phyloP scores from a whole-genome alignment of 2,888 invertebrate species.

The Campaea margaritaria region DNA sequence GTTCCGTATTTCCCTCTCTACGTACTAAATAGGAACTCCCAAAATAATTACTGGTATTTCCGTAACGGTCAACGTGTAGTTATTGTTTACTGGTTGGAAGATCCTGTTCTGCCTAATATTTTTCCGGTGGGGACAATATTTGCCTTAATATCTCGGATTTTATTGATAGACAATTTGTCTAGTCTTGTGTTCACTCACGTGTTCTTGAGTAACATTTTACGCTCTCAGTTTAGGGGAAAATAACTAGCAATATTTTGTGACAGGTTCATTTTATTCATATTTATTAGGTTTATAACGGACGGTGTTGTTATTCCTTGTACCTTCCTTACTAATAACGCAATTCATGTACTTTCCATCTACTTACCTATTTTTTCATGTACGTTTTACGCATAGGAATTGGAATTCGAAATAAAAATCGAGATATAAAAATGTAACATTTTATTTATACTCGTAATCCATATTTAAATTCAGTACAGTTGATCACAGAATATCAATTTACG shows the following conservation, averaged over 20 bases:
- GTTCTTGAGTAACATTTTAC: no score
- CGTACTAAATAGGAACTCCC: constrained; percentile 52
- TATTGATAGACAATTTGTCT: constrained; percentile 1
- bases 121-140: background rate
- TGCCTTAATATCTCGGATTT: background rate
- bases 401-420: background rate
- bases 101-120: constrained; percentile 4
- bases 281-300: no score
- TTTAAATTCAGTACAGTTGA: background rate
- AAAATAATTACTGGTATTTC: constrained; percentile 37
- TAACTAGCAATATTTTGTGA: no score
- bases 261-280: no score
- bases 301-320: no score
- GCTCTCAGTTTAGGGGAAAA: no score
- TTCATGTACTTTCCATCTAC: no score
- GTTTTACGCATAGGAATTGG: no score
- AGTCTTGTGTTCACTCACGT: no score
- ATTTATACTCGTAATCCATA: background rate
- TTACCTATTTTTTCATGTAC: no score
- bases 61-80: constrained; percentile 25
- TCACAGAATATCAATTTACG: constrained; percentile 8
- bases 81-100: constrained; percentile 23
- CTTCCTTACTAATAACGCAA: no score
- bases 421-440: background rate
- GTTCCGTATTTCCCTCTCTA: constrained; percentile 63